A percentile compares a stretch with the other conserved stretches of the same genome.
These are phyloP conservation scores for Pterophyllum scalare DNA, from an alignment of 2,113 vertebrate genomes.

Conservation along the genomic window DNA sequence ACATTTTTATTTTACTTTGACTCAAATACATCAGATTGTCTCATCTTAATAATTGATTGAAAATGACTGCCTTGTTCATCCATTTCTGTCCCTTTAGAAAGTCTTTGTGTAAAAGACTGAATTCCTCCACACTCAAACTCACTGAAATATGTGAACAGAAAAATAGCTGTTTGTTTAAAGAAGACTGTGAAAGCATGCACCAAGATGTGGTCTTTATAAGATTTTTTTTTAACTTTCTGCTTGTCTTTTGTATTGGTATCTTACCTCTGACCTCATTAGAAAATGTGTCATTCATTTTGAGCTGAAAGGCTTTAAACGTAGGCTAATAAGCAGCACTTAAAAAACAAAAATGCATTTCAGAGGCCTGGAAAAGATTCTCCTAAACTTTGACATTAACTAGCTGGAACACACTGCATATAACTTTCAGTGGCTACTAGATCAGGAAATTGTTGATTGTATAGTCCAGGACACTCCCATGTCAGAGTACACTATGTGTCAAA, in stretches of 20 bases:
- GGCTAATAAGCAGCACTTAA: neutral
- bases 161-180: neutral
- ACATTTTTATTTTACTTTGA: slow-evolving; percentile 4
- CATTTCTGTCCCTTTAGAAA: neutral
- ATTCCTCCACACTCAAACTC: slow-evolving; percentile 32
- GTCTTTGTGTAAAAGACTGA: neutral
- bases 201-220: neutral
- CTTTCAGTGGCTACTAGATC: neutral
- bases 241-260: neutral
- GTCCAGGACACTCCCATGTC: slow-evolving; percentile 33
- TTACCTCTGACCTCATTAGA: slow-evolving; percentile 9
- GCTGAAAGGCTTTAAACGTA: neutral
- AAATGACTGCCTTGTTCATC: neutral
- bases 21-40: neutral
- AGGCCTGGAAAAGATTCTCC: neutral
- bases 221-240: neutral
- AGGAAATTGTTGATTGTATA: slow-evolving; percentile 18
- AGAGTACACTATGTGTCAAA: slow-evolving; percentile 26
- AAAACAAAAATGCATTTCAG: neutral
- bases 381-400: neutral
- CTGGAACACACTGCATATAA: neutral
- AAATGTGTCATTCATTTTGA: neutral
- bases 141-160: neutral
- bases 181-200: neutral
- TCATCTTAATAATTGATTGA: neutral